Percentiles rank a stretch among this genome's conserved stretches.
phyloP scores from a whole-genome alignment of 2,888 invertebrate genomes.

The Idaea straminata region DNA sequence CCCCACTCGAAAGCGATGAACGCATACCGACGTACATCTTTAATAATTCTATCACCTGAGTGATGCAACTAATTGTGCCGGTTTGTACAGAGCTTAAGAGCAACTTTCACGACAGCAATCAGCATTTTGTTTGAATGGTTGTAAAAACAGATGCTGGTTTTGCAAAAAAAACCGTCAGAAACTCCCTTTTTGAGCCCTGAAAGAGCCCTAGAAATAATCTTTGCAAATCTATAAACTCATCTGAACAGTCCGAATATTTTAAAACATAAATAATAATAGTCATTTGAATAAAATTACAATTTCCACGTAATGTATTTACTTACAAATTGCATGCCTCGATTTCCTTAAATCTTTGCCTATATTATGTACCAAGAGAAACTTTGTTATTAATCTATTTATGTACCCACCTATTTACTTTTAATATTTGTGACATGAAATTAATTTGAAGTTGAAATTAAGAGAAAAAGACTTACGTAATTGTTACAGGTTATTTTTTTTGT shows the following conservation, averaged over 20 bases:
- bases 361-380: background rate
- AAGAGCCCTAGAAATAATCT: background rate
- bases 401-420: background rate
- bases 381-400: background rate
- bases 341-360: background rate
- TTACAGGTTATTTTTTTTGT: conserved; percentile 18
- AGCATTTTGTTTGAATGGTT: conserved; percentile 1
- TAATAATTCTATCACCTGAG: background rate
- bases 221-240: background rate
- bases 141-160: background rate
- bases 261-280: background rate
- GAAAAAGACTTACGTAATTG: conserved; percentile 31
- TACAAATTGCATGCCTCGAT: background rate
- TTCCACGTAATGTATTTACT: no score
- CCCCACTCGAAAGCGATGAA: no score
- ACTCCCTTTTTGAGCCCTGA: background rate
- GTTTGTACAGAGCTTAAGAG: background rate
- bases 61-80: background rate
- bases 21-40: background rate
- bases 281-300: background rate
- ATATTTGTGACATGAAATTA: background rate
- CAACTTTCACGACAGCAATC: background rate
- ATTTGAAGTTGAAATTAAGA: conserved; percentile 23
- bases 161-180: conserved; percentile 6
- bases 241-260: background rate